Evolutionary conservation across 2,797 vertebrate species (phyloP).

Genomic region (Prionace glauca): DNA sequence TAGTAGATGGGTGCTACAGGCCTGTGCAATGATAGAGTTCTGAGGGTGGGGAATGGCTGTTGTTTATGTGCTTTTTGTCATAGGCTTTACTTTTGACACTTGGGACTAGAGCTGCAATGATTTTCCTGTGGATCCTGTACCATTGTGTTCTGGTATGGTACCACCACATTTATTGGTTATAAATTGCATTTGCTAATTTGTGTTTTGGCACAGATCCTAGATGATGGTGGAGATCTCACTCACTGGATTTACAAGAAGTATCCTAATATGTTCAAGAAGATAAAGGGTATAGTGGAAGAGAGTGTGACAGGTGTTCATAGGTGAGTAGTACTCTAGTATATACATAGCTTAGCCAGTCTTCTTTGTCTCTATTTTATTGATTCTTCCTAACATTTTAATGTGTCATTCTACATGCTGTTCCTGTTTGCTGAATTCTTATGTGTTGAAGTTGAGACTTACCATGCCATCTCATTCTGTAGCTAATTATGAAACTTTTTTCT

Average conservation of each 20-base stretch:
- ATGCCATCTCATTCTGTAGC: background rate
- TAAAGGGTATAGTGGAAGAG: slow-evolving; percentile 96
- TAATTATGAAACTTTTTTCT: background rate
- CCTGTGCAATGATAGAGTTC: background rate
- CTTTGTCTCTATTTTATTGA: background rate
- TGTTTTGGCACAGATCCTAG: slow-evolving; percentile 71
- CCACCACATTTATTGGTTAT: background rate
- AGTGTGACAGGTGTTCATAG: slow-evolving; percentile 95
- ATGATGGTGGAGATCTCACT: slow-evolving; percentile 91
- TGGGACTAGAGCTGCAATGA: background rate
- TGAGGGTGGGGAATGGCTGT: too few relatives aligned
- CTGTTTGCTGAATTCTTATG: background rate
- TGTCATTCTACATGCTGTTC: background rate
- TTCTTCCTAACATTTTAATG: background rate
- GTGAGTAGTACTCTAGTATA: slow-evolving; percentile 51
- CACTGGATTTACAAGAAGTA: slow-evolving; percentile 99
- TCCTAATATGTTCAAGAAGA: slow-evolving; percentile 98
- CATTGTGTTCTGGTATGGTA: background rate
- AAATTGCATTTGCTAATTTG: background rate
- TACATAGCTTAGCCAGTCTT: background rate
- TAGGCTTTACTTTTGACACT: background rate
- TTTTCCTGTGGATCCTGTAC: background rate
- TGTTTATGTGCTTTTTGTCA: background rate
- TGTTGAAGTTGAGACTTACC: background rate
- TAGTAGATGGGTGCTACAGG: background rate